Evolutionary conservation across 2,888 invertebrate genomes (phyloP).

Genomic region (Cheilosia vernalis): DNA sequence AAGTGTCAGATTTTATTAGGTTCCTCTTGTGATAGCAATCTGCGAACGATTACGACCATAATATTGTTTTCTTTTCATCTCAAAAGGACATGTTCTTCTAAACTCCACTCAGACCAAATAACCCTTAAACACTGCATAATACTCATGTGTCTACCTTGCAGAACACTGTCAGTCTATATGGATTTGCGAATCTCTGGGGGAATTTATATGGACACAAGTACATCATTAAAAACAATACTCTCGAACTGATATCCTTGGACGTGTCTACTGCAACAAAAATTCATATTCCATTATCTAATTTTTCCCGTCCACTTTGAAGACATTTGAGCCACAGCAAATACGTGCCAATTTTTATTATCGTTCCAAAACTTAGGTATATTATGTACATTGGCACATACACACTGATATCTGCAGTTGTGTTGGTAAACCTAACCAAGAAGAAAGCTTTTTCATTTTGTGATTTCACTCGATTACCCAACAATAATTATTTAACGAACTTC

Average conservation of each 20-base stretch:
- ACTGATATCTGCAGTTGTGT: background rate
- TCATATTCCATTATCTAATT: background rate
- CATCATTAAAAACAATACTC: background rate
- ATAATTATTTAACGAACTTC: constrained; percentile 27
- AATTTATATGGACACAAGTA: background rate
- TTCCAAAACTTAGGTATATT: background rate
- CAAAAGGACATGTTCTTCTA: too few species aligned
- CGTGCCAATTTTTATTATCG: background rate
- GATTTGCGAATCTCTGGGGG: background rate
- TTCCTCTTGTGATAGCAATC: too few species aligned
- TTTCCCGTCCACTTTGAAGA: background rate
- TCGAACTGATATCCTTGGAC: background rate
- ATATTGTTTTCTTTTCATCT: too few species aligned
- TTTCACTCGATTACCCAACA: constrained; percentile 23
- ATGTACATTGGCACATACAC: too few species aligned
- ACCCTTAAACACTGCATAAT: too few species aligned
- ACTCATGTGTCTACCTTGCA: too few species aligned
- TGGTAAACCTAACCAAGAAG: background rate
- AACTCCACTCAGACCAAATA: too few species aligned
- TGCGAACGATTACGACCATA: too few species aligned
- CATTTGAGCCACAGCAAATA: background rate
- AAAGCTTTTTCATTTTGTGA: background rate
- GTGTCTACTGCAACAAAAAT: background rate
- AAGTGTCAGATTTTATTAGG: too few species aligned
- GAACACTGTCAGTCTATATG: background rate